These are phyloP conservation scores for Suncus etruscus DNA, from an alignment of 2,113 vertebrate species.

Conservation along the genomic window DNA sequence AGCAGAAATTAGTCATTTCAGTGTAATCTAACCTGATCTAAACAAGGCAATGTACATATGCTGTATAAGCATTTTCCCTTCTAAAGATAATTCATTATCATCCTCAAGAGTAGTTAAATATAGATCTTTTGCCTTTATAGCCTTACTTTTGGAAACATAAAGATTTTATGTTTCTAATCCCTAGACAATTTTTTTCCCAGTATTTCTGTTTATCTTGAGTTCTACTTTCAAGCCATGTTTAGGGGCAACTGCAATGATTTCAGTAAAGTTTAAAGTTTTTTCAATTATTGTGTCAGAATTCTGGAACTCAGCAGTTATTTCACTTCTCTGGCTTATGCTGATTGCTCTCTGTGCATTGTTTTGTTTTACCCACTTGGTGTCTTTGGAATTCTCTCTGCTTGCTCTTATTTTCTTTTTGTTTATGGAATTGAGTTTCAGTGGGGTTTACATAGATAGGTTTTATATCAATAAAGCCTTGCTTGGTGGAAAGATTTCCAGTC, in stretches of 20 bases:
- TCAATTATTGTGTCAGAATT: conserved; percentile 57
- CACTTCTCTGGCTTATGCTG: conserved; percentile 1
- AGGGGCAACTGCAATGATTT: background rate
- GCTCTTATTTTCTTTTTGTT: background rate
- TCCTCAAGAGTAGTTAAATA: conserved; percentile 66
- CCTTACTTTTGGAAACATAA: conserved; percentile 75
- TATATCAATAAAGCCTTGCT: background rate
- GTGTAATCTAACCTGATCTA: conserved; percentile 65
- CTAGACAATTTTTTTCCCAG: conserved; percentile 57
- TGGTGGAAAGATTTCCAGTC: conserved; percentile 33
- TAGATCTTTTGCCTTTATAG: conserved; percentile 77
- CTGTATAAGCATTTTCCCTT: conserved; percentile 45
- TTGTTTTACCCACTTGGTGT: conserved; percentile 9
- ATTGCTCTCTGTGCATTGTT: background rate
- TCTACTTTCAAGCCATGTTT: conserved; percentile 52
- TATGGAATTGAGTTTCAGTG: background rate
- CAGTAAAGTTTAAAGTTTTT: conserved; percentile 63
- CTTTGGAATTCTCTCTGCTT: conserved; percentile 15
- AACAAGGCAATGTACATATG: conserved; percentile 52
- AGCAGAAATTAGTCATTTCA: conserved; percentile 65
- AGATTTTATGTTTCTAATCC: conserved; percentile 76
- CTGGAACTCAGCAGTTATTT: background rate
- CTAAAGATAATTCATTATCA: conserved; percentile 67
- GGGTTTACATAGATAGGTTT: background rate
- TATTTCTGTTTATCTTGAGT: conserved; percentile 71